phyloP scores from a whole-genome alignment of 2,797 vertebrate genomes.

The Lithobates sylvaticus region DNA sequence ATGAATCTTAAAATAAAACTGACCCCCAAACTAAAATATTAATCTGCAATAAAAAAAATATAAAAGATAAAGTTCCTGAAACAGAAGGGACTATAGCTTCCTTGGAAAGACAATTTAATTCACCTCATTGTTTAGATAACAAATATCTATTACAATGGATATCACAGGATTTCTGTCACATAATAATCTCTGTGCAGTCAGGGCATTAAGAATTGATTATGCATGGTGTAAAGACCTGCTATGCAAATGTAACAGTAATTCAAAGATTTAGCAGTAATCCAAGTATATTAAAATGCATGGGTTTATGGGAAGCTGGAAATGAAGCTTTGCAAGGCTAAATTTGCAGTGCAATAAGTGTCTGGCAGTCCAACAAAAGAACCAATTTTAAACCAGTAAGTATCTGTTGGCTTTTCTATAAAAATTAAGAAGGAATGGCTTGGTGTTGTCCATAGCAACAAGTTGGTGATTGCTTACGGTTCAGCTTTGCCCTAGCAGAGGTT shows the following conservation, averaged over 20 bases:
- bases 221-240: not conserved
- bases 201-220: not conserved
- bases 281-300: not conserved
- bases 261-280: not conserved
- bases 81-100: not conserved
- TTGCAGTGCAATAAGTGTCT: not conserved
- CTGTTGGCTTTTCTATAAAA: not conserved
- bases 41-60: no score
- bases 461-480: not conserved
- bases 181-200: slow-evolving; percentile 1
- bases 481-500: not conserved
- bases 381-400: not conserved
- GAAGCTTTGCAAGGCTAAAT: not conserved
- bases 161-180: not conserved
- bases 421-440: not conserved
- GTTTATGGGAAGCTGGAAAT: not conserved
- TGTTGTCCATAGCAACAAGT: not conserved
- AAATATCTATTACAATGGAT: not conserved
- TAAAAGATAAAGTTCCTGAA: no score
- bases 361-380: not conserved
- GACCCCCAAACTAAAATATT: no score
- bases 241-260: not conserved
- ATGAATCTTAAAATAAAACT: no score
- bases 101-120: not conserved
- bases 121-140: not conserved